Conservation (phyloP, 2,113 vertebrate genomes). For the Gnathonemus echidnorhynchus region DNA sequence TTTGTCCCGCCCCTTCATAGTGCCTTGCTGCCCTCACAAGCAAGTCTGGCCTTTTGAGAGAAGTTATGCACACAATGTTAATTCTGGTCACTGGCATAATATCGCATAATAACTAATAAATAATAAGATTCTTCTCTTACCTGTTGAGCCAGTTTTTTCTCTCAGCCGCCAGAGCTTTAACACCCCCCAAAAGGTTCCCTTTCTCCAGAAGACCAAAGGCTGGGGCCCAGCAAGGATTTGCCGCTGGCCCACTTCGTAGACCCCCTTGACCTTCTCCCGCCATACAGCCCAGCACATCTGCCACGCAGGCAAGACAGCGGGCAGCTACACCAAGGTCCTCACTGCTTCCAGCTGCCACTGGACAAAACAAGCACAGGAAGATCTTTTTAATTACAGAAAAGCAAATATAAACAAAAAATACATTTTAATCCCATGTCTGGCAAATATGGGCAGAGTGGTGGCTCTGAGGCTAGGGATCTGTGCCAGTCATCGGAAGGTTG, state of each 20-base stretch:
- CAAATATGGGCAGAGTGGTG: background rate
- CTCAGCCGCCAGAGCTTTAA: conserved; percentile 67
- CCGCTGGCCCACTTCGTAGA: conserved; percentile 82
- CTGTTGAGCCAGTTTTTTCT: conserved; percentile 77
- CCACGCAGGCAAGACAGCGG: conserved; percentile 78
- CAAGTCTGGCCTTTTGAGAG: conserved; percentile 66
- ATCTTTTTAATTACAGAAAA: background rate
- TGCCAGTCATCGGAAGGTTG: too few species aligned
- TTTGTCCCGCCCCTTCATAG: conserved; percentile 86
- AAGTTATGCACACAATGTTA: background rate
- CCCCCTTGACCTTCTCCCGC: conserved; percentile 70
- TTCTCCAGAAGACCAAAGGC: conserved; percentile 69
- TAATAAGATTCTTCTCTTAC: conserved; percentile 45
- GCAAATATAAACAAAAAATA: background rate
- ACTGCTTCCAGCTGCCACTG: conserved; percentile 62
- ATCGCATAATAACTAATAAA: background rate
- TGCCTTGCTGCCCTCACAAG: conserved; percentile 85
- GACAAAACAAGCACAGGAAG: background rate
- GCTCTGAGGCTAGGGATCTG: too few species aligned
- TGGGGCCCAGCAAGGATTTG: conserved; percentile 74
- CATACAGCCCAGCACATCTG: conserved; percentile 83
- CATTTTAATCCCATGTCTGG: background rate
- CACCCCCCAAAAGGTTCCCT: conserved; percentile 58
- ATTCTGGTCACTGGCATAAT: background rate
- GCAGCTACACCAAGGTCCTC: conserved; percentile 66